Percentiles rank a stretch among this genome's conserved stretches.
Conservation (phyloP, 2,797 vertebrate species). For the Clarias laeviceps region DNA sequence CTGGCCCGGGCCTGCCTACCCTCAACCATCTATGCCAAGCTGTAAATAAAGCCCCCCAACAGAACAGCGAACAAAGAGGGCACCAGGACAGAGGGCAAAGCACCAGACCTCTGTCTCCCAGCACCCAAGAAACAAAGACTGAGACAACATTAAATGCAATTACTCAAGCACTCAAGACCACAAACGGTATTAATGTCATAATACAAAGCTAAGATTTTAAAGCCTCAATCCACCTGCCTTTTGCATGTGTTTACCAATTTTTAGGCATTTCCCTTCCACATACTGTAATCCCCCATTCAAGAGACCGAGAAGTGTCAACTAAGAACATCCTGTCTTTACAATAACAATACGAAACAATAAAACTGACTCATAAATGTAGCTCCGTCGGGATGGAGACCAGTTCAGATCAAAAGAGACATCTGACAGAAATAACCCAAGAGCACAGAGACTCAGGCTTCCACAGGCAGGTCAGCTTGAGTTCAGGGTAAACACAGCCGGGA, state of each 20-base stretch:
- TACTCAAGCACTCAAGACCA: not conserved
- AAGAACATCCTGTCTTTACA: slow-evolving; percentile 13
- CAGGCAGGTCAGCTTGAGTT: slow-evolving; percentile 39
- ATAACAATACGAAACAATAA: slow-evolving; percentile 28
- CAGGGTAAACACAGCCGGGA: slow-evolving; percentile 36
- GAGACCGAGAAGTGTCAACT: slow-evolving; percentile 18
- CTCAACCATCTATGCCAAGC: slow-evolving; percentile 35
- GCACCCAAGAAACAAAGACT: slow-evolving; percentile 39
- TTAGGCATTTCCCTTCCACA: slow-evolving; percentile 11
- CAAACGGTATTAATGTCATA: slow-evolving; percentile 1
- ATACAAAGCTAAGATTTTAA: not conserved
- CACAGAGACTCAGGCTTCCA: slow-evolving; percentile 27
- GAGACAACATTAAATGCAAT: slow-evolving; percentile 14
- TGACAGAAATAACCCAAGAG: slow-evolving; percentile 36
- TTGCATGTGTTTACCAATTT: slow-evolving; percentile 6
- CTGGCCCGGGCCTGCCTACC: slow-evolving; percentile 56
- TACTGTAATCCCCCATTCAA: slow-evolving; percentile 10
- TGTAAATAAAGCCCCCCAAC: slow-evolving; percentile 51
- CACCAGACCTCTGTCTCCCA: slow-evolving; percentile 64
- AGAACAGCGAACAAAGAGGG: slow-evolving; percentile 69
- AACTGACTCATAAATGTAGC: slow-evolving; percentile 9
- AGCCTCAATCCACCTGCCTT: not conserved
- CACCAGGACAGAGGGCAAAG: slow-evolving; percentile 64
- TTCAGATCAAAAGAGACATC: slow-evolving; percentile 35
- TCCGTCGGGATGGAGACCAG: slow-evolving; percentile 12